phyloP scores from a whole-genome alignment of 1,140 invertebrate species.

The Magallana gigas region DNA sequence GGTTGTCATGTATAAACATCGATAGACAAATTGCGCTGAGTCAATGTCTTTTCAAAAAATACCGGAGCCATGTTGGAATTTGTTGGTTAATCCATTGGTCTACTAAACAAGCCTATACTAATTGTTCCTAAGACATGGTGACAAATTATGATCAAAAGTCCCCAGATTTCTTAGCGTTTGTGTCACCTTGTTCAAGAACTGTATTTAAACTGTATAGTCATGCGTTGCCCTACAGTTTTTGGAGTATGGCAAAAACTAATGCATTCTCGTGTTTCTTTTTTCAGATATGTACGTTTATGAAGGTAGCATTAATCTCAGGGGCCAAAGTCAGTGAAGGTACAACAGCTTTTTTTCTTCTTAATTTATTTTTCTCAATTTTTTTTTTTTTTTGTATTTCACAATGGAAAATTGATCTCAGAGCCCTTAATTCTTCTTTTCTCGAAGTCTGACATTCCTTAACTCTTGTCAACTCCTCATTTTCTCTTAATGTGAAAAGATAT shows the following conservation, averaged over 20 bases:
- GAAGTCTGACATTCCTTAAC: neutral
- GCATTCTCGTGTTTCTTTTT: constrained; percentile 8
- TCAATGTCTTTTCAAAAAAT: neutral
- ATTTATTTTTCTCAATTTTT: neutral
- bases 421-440: neutral
- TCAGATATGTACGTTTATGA: constrained; percentile 4
- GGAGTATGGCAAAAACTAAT: constrained; percentile 3
- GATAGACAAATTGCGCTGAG: neutral
- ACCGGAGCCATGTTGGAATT: constrained; percentile 9
- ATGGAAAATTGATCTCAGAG: neutral
- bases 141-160: constrained; percentile 26
- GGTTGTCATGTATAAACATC: neutral
- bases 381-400: neutral
- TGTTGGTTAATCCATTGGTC: neutral
- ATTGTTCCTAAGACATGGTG: neutral
- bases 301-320: constrained; percentile 26
- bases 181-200: neutral
- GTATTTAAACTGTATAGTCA: neutral
- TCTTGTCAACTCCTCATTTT: constrained; percentile 12
- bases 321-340: constrained; percentile 17
- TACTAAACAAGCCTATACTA: constrained; percentile 4
- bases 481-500: constrained; percentile 21
- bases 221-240: neutral
- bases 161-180: neutral
- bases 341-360: neutral